Evolutionary conservation across 2,888 invertebrate species (phyloP).

Genomic region (Drosophila colorata): DNA sequence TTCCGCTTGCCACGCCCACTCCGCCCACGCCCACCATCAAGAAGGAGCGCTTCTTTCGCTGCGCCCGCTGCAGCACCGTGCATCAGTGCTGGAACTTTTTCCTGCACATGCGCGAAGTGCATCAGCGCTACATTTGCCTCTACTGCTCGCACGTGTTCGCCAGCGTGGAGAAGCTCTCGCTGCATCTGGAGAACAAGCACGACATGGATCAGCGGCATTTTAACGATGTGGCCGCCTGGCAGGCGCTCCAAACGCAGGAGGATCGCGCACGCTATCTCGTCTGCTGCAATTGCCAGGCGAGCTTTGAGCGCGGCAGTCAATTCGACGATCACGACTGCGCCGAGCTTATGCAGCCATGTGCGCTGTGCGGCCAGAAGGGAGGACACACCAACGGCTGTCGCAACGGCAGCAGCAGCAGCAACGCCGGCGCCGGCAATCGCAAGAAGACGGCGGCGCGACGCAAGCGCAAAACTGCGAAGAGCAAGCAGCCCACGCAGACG

Average conservation of each 20-base stretch:
- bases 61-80: constrained; percentile 93
- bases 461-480: constrained; percentile 26
- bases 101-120: constrained; percentile 93
- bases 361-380: constrained; percentile 83
- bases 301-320: constrained; percentile 91
- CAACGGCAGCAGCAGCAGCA: constrained; percentile 41
- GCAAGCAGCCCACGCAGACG: constrained; percentile 12
- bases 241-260: constrained; percentile 87
- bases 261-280: constrained; percentile 88
- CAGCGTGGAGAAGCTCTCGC: constrained; percentile 91
- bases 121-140: constrained; percentile 92
- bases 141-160: constrained; percentile 94
- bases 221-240: constrained; percentile 86
- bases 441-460: constrained; percentile 33
- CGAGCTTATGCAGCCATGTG: constrained; percentile 83
- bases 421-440: constrained; percentile 24
- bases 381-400: constrained; percentile 84
- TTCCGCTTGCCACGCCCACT: background rate
- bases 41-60: constrained; percentile 90
- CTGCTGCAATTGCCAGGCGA: constrained; percentile 92
- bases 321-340: constrained; percentile 91
- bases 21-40: constrained; percentile 10
- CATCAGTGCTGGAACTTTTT: constrained; percentile 95
- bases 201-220: constrained; percentile 90
- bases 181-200: constrained; percentile 92